phyloP scores from a whole-genome alignment of 2,113 vertebrate genomes.

The Tenebrosternarchus preto region DNA sequence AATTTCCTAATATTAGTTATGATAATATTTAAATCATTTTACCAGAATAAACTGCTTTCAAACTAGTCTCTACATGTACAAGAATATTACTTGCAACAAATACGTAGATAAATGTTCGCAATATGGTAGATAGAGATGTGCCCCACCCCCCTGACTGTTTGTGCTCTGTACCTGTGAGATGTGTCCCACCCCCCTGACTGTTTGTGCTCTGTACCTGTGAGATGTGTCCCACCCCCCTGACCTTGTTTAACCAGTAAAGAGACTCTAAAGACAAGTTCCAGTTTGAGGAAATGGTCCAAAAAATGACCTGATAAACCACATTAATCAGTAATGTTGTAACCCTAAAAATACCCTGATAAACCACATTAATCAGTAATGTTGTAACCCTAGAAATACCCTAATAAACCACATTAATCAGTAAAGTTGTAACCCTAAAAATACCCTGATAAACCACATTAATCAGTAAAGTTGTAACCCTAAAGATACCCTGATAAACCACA shows the following conservation, averaged over 20 bases:
- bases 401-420: constrained; percentile 1
- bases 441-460: not conserved
- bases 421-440: not conserved
- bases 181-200: not conserved
- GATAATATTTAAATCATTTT: no score
- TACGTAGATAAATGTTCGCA: not conserved
- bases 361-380: constrained; percentile 2
- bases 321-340: constrained; percentile 10
- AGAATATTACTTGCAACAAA: no score
- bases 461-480: not conserved
- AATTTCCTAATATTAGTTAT: no score
- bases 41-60: no score
- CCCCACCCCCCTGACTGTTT: not conserved
- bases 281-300: not conserved
- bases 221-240: not conserved
- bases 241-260: not conserved
- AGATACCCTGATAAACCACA: not conserved
- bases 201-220: not conserved
- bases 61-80: no score
- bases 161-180: not conserved
- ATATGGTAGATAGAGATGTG: not conserved
- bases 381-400: no score
- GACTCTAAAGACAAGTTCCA: no score
- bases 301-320: not conserved
- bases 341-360: not conserved